These are phyloP conservation scores for Hippocampus mohnikei DNA, from an alignment of 2,113 vertebrate genomes.

Conservation along the genomic window DNA sequence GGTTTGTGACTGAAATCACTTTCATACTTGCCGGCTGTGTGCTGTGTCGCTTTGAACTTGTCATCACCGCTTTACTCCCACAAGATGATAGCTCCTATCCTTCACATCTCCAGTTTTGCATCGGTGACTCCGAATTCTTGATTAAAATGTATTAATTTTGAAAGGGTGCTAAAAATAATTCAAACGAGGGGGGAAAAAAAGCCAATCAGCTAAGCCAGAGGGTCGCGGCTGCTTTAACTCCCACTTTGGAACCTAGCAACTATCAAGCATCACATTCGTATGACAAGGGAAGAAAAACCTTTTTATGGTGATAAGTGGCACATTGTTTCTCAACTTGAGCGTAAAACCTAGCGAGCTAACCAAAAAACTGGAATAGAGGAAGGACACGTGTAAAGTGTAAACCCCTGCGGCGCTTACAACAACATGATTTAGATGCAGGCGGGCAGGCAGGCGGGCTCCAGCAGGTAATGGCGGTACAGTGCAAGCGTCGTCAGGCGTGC, in stretches of 20 bases:
- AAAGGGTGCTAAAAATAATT: conserved; percentile 51
- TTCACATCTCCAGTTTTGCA: conserved; percentile 10
- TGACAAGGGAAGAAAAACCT: neutral
- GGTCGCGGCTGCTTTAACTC: neutral
- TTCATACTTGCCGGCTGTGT: neutral
- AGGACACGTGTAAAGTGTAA: conserved; percentile 11
- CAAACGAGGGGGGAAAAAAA: neutral
- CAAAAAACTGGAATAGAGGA: conserved; percentile 4
- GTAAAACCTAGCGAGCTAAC: neutral
- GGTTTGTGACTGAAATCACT: neutral
- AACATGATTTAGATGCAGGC: conserved; percentile 13
- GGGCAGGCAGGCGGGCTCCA: conserved; percentile 11
- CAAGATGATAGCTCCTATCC: conserved; percentile 3
- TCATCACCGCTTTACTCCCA: neutral
- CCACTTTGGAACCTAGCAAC: neutral
- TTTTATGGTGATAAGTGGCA: neutral
- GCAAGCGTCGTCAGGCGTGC: conserved; percentile 17
- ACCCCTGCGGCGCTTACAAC: conserved; percentile 1
- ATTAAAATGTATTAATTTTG: conserved; percentile 49
- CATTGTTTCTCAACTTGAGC: conserved; percentile 4
- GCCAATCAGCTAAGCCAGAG: neutral
- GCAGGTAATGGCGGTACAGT: conserved; percentile 35
- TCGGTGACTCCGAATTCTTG: conserved; percentile 43
- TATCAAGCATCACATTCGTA: conserved; percentile 1
- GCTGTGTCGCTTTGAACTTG: neutral